Conservation (phyloP, 2,797 vertebrate species). For the Ptychadena robeensis region DNA sequence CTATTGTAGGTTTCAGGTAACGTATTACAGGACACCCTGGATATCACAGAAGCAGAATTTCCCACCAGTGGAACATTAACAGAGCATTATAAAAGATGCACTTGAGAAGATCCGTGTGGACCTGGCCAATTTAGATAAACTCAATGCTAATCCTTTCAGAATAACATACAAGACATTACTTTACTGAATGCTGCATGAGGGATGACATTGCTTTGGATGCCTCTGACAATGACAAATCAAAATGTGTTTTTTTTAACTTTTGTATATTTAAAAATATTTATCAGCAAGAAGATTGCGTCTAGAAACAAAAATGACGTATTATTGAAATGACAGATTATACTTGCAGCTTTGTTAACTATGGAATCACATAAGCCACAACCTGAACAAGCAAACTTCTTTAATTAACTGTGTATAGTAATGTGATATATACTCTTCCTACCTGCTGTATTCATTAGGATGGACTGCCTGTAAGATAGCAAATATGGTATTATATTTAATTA, state of each 20-base stretch:
- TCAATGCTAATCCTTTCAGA: neutral
- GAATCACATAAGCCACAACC: neutral
- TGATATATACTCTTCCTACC: neutral
- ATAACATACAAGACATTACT: neutral
- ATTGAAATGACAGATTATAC: neutral
- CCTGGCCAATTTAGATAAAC: neutral
- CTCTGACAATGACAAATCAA: neutral
- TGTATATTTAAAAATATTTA: neutral
- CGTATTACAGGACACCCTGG: constrained; percentile 62
- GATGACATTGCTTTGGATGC: neutral
- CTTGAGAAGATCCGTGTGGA: neutral
- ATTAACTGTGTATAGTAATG: neutral
- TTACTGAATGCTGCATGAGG: constrained; percentile 1
- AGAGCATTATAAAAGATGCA: constrained; percentile 1
- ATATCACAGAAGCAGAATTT: constrained; percentile 67
- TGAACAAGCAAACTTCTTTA: neutral
- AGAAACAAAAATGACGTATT: too few species aligned
- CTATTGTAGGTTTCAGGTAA: constrained; percentile 66
- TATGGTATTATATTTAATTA: neutral
- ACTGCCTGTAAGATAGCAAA: neutral
- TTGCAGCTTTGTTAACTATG: neutral
- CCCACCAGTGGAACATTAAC: constrained; percentile 70
- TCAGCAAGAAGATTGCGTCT: neutral
- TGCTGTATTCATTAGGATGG: neutral
- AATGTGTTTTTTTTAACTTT: neutral